These are phyloP conservation scores for Ctenoplectra terminalis DNA, from an alignment of 1,140 invertebrate species.

Conservation along the genomic window DNA sequence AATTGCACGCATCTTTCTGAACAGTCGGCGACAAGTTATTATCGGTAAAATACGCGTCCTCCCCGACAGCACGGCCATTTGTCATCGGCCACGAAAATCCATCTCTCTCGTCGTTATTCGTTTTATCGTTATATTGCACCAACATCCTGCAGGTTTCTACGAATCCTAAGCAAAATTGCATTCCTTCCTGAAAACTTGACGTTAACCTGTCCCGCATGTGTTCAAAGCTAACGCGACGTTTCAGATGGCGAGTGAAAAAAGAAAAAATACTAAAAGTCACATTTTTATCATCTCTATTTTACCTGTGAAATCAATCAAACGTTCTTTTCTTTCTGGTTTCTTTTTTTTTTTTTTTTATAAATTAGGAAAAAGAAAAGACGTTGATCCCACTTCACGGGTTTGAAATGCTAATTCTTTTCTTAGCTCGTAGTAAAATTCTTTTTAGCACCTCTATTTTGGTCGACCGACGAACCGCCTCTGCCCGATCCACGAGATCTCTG, in stretches of 20 bases:
- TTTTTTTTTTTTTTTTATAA: too few species aligned
- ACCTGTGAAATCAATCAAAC: too few species aligned
- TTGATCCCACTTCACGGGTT: too few species aligned
- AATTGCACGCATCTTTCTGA: slow-evolving; percentile 56
- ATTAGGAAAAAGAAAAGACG: neutral
- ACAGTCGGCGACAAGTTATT: slow-evolving; percentile 57
- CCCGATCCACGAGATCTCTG: neutral
- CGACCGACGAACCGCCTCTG: slow-evolving; percentile 5
- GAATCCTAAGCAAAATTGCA: slow-evolving; percentile 21
- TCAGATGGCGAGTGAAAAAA: neutral
- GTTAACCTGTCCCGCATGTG: too few species aligned
- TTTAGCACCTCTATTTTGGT: slow-evolving; percentile 22
- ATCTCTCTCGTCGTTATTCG: slow-evolving; percentile 49
- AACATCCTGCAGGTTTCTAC: neutral
- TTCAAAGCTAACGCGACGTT: too few species aligned
- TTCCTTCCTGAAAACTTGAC: neutral
- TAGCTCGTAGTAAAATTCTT: slow-evolving; percentile 1
- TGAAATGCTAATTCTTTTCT: neutral
- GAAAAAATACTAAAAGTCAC: too few species aligned
- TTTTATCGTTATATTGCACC: slow-evolving; percentile 8
- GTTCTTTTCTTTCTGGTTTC: too few species aligned
- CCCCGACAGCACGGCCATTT: slow-evolving; percentile 50
- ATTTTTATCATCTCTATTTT: too few species aligned
- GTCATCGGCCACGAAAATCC: slow-evolving; percentile 53
- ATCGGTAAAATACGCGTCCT: slow-evolving; percentile 56